Conservation (phyloP, 35 echinoderm and acorn worm species). For the Apostichopus parvimensis region DNA sequence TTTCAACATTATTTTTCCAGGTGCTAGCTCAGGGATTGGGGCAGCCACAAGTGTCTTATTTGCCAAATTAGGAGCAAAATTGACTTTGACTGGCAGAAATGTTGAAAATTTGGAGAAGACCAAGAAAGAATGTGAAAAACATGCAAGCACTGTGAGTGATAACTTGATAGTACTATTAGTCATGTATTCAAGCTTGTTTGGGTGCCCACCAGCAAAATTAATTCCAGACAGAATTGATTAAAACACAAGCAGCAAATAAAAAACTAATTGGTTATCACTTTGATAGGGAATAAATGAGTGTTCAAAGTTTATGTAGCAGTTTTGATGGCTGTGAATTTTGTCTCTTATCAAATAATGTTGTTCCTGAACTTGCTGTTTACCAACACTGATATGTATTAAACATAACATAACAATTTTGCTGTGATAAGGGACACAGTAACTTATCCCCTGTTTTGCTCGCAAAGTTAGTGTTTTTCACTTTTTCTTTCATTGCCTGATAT, state of each 20-base stretch:
- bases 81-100: constrained; percentile 79
- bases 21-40: constrained; percentile 98
- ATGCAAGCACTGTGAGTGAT: constrained; percentile 49
- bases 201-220: no score
- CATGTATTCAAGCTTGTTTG: neutral
- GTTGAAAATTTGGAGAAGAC: constrained; percentile 84
- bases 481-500: neutral
- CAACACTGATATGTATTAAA: no score
- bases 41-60: constrained; percentile 95
- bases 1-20: constrained; percentile 31
- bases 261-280: no score
- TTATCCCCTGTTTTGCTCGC: neutral
- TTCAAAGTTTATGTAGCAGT: no score
- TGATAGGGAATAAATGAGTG: no score
- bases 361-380: no score
- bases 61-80: constrained; percentile 84
- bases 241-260: no score
- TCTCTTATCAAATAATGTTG: no score
- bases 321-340: no score
- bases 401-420: no score
- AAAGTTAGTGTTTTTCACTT: neutral
- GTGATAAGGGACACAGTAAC: no score
- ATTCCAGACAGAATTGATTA: no score
- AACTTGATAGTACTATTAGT: neutral
- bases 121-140: constrained; percentile 71